Evolutionary conservation across 2,113 vertebrate genomes (phyloP).

Genomic region (Megalops atlanticus): DNA sequence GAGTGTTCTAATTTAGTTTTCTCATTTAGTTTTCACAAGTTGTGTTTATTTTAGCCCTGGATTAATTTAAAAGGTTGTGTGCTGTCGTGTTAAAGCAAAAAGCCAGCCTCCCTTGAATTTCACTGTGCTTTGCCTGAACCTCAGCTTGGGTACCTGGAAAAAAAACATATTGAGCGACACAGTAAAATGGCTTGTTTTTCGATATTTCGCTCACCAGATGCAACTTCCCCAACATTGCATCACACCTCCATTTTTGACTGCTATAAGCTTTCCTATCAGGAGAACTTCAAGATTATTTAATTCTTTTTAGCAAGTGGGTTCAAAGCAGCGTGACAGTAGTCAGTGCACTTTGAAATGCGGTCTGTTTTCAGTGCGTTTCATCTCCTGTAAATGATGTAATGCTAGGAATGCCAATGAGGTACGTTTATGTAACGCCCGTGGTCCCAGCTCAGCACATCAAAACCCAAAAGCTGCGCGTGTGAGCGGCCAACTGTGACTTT

Average conservation of each 20-base stretch:
- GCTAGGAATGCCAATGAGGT: constrained; percentile 21
- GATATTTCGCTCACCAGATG: not conserved
- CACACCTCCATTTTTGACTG: not conserved
- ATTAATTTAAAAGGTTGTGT: too few species aligned
- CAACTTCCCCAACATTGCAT: not conserved
- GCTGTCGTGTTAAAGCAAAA: too few species aligned
- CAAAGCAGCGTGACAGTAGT: constrained; percentile 12
- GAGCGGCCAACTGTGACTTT: constrained; percentile 8
- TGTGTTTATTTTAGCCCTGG: too few species aligned
- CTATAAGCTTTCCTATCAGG: not conserved
- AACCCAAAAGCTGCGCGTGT: not conserved
- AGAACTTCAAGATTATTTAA: not conserved
- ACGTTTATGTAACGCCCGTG: constrained; percentile 6
- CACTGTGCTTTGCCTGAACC: not conserved
- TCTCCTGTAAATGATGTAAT: not conserved
- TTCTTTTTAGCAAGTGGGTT: constrained; percentile 6
- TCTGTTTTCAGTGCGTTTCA: constrained; percentile 4
- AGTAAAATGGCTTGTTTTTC: not conserved
- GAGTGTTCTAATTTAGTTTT: too few species aligned
- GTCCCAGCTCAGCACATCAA: not conserved
- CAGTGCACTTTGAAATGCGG: not conserved
- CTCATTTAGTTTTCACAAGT: too few species aligned
- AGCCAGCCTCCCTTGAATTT: too few species aligned
- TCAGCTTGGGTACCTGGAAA: not conserved
- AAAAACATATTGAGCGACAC: not conserved